phyloP scores from a whole-genome alignment of 1,140 invertebrate genomes.

The Schlechtendalia chinensis region DNA sequence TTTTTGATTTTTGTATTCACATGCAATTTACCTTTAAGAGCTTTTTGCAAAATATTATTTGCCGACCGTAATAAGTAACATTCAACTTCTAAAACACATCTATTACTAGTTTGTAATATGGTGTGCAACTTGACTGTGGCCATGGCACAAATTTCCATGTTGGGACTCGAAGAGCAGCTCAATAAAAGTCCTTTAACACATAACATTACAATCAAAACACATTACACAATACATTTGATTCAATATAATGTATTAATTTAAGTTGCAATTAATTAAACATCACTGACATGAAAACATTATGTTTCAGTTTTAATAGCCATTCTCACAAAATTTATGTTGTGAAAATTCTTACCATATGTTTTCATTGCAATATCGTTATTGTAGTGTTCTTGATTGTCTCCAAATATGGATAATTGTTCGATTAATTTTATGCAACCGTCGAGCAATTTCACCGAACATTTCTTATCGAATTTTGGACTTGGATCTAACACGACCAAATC shows the following conservation, averaged over 20 bases:
- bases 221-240: conserved; percentile 55
- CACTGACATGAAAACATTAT: background rate
- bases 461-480: conserved; percentile 59
- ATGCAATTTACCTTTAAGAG: conserved; percentile 56
- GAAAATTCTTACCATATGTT: conserved; percentile 19
- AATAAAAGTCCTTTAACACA: conserved; percentile 60
- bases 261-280: background rate
- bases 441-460: conserved; percentile 56
- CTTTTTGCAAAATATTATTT: conserved; percentile 57
- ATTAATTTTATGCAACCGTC: conserved; percentile 47
- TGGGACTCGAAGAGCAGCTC: conserved; percentile 60
- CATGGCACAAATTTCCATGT: conserved; percentile 63
- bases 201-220: conserved; percentile 58
- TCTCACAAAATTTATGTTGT: conserved; percentile 51
- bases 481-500: conserved; percentile 63
- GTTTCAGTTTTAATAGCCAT: background rate
- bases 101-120: conserved; percentile 61
- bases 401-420: conserved; percentile 36
- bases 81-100: conserved; percentile 60
- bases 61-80: conserved; percentile 60
- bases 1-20: background rate
- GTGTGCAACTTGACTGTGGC: conserved; percentile 64
- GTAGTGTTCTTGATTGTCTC: conserved; percentile 34
- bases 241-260: background rate
- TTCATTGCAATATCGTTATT: conserved; percentile 40